Base-by-base conservation (phyloP, 2,888 invertebrate species). In the Ophioninae sp. region DNA sequence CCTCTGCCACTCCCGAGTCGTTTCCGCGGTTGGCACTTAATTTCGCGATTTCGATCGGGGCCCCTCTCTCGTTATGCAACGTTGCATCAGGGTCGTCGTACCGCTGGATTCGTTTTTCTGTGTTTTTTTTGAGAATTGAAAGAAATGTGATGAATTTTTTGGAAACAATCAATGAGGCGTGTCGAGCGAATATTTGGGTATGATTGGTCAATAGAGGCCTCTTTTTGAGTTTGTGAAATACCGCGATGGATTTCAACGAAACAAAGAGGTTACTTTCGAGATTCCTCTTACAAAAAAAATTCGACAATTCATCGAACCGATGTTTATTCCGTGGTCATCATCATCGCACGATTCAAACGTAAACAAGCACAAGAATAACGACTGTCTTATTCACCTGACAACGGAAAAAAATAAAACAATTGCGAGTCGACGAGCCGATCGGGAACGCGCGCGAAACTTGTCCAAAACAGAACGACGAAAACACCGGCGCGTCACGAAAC, bases 41-140 rank as follows among this genome's bases (percentile, higher is more conserved):
- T 79, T 74, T 81, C 62, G 41, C 84, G 77, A 86, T 85, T 85
- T 75, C 78, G 80, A 88, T 86, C 86, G n/a, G 30, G 44, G 56
- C 57, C 39, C 39, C 17, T 41, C 39, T 41, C 50, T 20, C 74
- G 87, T 90, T 89, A 87, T 86, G 89, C 87, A 89, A 90, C 85
- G 76, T 62, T 62, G 74, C 79, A 83, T 72, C 84, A 85, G 86
- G 86, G 82, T 87, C 84, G 79, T 82, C 78, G 75, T 65, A 82
- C 79, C 68, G 30, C 30, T 30, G 30, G 30, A 30, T 30, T 30
- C 30, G 30, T 30, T 30, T 30, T 30, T 30, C 3, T 30, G 1
- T 30, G 30, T 30, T 3, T 30, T 30, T 30, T 30, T 30, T 30
- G 30, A 30, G 30, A 30, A 1, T 30, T 3, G 30, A 30, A 30